Evolutionary conservation across 1,140 invertebrate genomes (phyloP), one percentile per base, ranked within the genome.

Genomic region (Heliothis virescens): DNA sequence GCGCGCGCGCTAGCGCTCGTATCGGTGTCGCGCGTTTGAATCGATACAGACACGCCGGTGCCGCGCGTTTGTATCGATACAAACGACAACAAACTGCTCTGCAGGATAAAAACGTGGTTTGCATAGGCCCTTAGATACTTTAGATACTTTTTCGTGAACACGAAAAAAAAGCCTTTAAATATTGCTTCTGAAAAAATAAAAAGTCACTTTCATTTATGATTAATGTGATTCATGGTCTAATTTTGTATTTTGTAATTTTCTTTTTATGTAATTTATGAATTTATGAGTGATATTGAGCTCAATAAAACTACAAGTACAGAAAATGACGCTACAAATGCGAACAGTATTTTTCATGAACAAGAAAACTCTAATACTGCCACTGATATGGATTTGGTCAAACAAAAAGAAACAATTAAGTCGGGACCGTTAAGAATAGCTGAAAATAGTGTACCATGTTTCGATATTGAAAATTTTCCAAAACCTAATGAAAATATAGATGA

Each of bases 331-430:
- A 29, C 7, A 34, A 12, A 63, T 41, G 59, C 26, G 13, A 47
- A 34, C n/a, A n/a, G n/a, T 41, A 15, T 41, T 34, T 16, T 13
- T 13, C 9, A 41, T 47, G 34, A 15, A 63, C 29, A 63, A 63
- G 29, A 34, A 29, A 7, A 63, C 34, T 18, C 29, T 34, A 34
- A 13, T 41, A 41, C 29, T 63, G 34, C 62, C 62, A 16, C n/a
- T 63, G 29, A 63, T 63, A 63, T 63, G 62, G 62, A 41, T n/a
- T 18, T 41, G 34, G 34, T 47, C 34, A 65, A 65, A 62, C 18
- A 62, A 47, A 26, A 65, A 65, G 62, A 65, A 65, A 26, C 62
- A 47, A 13, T 18, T 65, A 65, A n/a, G 34, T 34, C 15, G 34
- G 21, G 62, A 65, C 34, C 29, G 62, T 12, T 16, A 5, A 47